Base-by-base conservation (phyloP, 1,140 invertebrate genomes). In the Planococcus citri region DNA sequence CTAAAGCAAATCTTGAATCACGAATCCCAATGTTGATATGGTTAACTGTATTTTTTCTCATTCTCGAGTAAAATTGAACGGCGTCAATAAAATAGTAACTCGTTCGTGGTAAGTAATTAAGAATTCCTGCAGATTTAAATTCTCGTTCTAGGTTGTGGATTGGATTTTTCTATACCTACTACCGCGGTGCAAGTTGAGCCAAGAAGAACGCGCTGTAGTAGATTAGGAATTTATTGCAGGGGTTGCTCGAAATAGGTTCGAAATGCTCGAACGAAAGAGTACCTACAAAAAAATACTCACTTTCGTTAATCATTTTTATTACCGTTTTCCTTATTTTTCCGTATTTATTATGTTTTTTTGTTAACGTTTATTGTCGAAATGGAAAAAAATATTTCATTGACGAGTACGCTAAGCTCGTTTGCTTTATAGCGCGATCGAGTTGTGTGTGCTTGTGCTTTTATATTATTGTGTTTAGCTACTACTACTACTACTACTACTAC, bases 281-380 rank as follows among this genome's bases (percentile, higher is more conserved):
- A n/a, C n/a, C n/a, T n/a, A n/a, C 10, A 51, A 51, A 51, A 51
- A 51, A 51, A 51, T 51, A 51, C 29, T n/a, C 33, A 37, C 6
- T 51, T 51, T 51, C 41, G 41, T 51, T 51, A 51, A 51, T 51
- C 41, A 51, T 51, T 51, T 51, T 51, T 51, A 51, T 51, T 51
- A 51, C 41, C 17, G 2, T 51, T 51, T 51, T 51, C 41, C 41
- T 51, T 51, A 51, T 51, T 51, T 51, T 51, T 51, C 29, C 41
- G 41, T 51, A 51, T 51, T 51, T 51, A 51, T 51, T 51, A 51
- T 51, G n/a, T 20, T 51, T 51, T 33, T 51, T 51, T 51, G 6
- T n/a, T n/a, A 9, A 51, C 3, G 41, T 51, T 51, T 51, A 20
- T 17, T 51, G 41, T 51, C 41, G 41, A 51, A 51, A 51, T 51